Conservation (phyloP, 23 tunicate species). For the Diplosoma virens region DNA sequence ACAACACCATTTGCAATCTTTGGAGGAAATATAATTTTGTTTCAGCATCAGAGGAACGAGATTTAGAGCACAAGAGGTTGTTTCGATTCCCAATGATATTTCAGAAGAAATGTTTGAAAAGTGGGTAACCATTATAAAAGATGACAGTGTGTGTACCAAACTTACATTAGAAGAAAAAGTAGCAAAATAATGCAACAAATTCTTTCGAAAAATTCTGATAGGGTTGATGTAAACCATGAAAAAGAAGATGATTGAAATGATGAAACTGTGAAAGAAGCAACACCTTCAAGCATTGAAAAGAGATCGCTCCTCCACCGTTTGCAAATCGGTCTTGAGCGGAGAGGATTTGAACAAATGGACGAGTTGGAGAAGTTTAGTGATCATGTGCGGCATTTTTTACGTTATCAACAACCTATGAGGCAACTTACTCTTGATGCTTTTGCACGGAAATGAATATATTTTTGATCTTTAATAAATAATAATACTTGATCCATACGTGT, state of each 20-base stretch:
- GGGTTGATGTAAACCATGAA: background rate
- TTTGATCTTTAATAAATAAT: too few relatives aligned
- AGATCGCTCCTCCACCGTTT: constrained; percentile 3
- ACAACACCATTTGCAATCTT: too few relatives aligned
- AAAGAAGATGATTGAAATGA: background rate
- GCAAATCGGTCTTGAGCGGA: background rate
- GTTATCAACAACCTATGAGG: too few relatives aligned
- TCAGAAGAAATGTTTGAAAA: too few relatives aligned
- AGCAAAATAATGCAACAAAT: background rate
- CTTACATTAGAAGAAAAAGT: too few relatives aligned
- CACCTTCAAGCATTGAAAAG: constrained; percentile 8
- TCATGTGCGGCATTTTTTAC: too few relatives aligned
- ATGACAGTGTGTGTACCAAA: background rate
- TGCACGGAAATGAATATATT: too few relatives aligned
- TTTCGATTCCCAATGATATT: background rate
- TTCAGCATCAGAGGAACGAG: too few relatives aligned
- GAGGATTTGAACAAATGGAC: too few relatives aligned
- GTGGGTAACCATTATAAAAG: background rate
- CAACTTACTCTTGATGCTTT: too few relatives aligned
- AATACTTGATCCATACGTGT: too few relatives aligned
- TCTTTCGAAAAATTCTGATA: background rate
- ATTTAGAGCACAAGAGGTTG: background rate
- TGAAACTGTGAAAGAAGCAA: constrained; percentile 19
- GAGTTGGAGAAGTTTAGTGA: background rate
- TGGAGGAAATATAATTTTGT: background rate